Percentiles rank a stretch among this genome's conserved stretches.
Conservation (phyloP, 1,140 invertebrate species). For the Chelonus insularis region DNA sequence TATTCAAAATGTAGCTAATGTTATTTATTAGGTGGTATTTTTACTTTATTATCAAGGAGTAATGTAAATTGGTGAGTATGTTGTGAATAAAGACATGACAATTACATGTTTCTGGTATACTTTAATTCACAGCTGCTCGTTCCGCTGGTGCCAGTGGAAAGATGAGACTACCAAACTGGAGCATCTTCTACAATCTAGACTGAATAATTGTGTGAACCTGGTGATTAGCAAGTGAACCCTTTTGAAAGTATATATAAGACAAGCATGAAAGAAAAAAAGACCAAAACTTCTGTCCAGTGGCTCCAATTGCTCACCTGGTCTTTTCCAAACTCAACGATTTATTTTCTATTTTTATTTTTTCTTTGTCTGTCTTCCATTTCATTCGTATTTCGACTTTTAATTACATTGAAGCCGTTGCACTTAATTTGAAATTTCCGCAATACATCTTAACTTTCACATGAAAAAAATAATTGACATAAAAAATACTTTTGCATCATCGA, state of each 20-base stretch:
- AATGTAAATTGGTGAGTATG: constrained; percentile 12
- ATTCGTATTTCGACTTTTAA: not conserved
- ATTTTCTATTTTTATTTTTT: not conserved
- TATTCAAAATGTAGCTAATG: too few species aligned
- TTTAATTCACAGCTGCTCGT: constrained; percentile 35
- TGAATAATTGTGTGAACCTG: constrained; percentile 6
- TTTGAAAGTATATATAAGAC: too few species aligned
- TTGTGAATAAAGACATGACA: constrained; percentile 7
- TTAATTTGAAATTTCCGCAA: too few species aligned
- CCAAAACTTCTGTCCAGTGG: constrained; percentile 21
- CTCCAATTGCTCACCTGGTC: not conserved
- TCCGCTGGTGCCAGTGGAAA: constrained; percentile 16
- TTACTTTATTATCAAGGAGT: not conserved
- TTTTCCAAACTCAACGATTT: not conserved
- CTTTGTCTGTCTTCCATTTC: not conserved
- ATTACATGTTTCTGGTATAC: constrained; percentile 17
- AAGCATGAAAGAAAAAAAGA: not conserved
- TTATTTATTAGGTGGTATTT: too few species aligned
- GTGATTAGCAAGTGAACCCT: too few species aligned
- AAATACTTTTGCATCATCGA: too few species aligned
- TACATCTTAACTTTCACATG: too few species aligned
- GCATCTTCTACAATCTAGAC: constrained; percentile 31
- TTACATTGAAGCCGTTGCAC: not conserved
- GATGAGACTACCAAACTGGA: constrained; percentile 44
- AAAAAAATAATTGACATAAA: too few species aligned